These are phyloP conservation scores for Listronotus oregonensis DNA, from an alignment of 1,140 invertebrate genomes.

Conservation along the genomic window DNA sequence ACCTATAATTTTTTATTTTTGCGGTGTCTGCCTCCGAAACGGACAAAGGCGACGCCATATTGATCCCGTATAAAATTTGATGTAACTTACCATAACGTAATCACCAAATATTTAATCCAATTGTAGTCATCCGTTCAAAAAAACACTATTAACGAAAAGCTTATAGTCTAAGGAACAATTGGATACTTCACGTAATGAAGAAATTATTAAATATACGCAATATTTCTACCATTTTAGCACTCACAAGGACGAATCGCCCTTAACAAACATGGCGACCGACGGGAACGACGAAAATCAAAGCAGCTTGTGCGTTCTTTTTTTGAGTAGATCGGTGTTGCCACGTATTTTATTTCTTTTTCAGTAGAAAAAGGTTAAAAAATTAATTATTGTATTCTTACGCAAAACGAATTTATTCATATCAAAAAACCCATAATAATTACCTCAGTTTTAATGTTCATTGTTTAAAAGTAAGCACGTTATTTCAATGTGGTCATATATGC, in stretches of 20 bases:
- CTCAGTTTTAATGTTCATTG: too few species aligned
- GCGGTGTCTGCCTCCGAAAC: background rate
- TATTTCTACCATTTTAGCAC: conserved; percentile 61
- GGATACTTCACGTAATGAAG: conserved; percentile 61
- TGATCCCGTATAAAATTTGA: conserved; percentile 54
- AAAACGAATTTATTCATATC: too few species aligned
- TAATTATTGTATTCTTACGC: too few species aligned
- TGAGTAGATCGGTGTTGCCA: conserved; percentile 10
- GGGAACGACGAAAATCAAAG: conserved; percentile 13
- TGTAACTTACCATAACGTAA: conserved; percentile 67
- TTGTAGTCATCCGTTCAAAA: conserved; percentile 59
- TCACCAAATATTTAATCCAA: conserved; percentile 62
- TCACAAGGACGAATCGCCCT: conserved; percentile 61
- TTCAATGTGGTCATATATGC: too few species aligned
- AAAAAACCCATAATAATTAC: too few species aligned
- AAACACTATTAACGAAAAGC: conserved; percentile 55
- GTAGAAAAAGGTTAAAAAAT: too few species aligned
- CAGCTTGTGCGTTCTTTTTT: conserved; percentile 6
- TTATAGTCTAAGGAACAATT: conserved; percentile 57
- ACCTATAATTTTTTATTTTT: too few species aligned
- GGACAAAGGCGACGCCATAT: conserved; percentile 66
- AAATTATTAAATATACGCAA: conserved; percentile 58
- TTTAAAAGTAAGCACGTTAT: too few species aligned
- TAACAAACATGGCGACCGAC: conserved; percentile 65
- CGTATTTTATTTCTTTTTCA: background rate